Evolutionary conservation across 2,113 vertebrate genomes (phyloP), one percentile per base, ranked within the genome.

Genomic region (Pterocles burchelli): DNA sequence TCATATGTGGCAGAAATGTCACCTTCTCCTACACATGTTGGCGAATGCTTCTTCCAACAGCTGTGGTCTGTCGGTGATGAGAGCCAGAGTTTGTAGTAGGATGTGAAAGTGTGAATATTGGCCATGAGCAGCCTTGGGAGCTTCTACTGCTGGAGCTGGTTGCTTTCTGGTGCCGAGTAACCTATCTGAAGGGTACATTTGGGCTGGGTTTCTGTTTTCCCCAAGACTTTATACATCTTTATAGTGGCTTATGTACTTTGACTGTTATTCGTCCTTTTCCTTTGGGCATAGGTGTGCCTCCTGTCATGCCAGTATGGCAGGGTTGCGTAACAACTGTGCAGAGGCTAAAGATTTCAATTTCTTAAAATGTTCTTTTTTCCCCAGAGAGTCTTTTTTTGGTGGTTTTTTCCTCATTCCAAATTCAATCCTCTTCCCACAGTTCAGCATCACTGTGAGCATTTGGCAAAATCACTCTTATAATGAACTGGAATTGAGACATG

Each of bases 91-190:
- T 91, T 73, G 70, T 46, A 70, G 91, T 74, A 88, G 82, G 85
- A 91, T 96, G 91, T 85, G 77, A 36, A 92, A 83, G n/a, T 93
- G 88, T 75, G 90, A 93, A 73, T 55, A 67, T 83, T 90, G 94
- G 88, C 85, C 52, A 68, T 1, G 45, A 89, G 49, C 81, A 79
- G 41, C 46, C 71, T 38, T 73, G 76, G 85, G 79, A 88, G 49
- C 17, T 18, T 85, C 51, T 65, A 18, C 49, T 88, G 25, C 54
- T 91, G 75, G 43, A 86, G 78, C 58, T 90, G 82, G 59, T 67
- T 59, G 16, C 59, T 57, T 74, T 93, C 51, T 88, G 26, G 41
- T 41, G 68, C 81, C 65, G 63, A 45, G 26, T 45, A 52, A 45
- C 38, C 20, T 41, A 10, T 46, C n/a, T 38, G 13, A 88, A 79